phyloP scores from a whole-genome alignment of 2,797 vertebrate genomes.

The Lacerta bilineata region DNA sequence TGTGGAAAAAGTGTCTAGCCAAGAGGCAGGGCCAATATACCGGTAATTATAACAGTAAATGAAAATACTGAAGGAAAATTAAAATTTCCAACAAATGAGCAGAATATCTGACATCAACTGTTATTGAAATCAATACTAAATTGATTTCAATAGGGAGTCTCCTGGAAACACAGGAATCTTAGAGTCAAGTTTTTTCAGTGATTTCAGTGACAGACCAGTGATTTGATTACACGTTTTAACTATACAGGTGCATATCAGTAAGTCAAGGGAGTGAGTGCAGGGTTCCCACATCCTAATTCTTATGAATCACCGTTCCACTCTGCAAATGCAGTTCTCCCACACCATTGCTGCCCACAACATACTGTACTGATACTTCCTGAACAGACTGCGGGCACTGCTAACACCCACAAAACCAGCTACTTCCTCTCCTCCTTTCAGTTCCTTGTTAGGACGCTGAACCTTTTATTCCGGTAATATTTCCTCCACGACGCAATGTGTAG shows the following conservation, averaged over 20 bases:
- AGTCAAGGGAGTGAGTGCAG: neutral
- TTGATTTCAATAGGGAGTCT: neutral
- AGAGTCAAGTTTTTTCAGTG: neutral
- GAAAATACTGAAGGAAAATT: neutral
- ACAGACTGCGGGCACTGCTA: no score
- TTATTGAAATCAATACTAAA: no score
- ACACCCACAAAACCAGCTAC: neutral
- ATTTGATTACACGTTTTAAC: neutral
- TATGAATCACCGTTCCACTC: no score
- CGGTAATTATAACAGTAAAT: slow-evolving; percentile 3
- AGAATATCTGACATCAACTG: neutral
- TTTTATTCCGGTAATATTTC: slow-evolving; percentile 5
- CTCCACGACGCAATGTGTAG: no score
- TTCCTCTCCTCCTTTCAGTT: slow-evolving; percentile 24
- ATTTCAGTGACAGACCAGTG: neutral
- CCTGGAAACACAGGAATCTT: neutral
- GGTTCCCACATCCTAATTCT: neutral
- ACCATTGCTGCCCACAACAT: neutral
- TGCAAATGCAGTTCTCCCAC: neutral
- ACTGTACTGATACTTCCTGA: neutral
- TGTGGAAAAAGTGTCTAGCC: neutral
- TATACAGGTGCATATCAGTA: neutral
- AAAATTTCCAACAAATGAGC: neutral
- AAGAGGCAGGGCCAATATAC: neutral
- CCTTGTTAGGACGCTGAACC: neutral